These are phyloP conservation scores for Aporrectodea caliginosa DNA, from an alignment of 1,140 invertebrate species.

Conservation along the genomic window DNA sequence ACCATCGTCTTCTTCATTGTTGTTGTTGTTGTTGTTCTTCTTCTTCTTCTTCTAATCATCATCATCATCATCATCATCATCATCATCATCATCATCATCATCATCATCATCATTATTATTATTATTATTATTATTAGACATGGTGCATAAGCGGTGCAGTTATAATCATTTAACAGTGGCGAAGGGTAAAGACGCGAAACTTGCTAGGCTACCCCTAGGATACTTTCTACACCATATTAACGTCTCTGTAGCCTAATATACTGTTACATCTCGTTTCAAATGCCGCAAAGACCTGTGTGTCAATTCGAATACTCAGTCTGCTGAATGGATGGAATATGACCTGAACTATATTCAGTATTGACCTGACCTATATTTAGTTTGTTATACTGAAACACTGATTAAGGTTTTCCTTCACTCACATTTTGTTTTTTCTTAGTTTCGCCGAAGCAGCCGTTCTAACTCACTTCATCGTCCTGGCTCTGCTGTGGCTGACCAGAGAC, in stretches of 20 bases:
- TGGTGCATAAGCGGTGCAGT: too few relatives aligned
- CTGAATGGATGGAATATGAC: neutral
- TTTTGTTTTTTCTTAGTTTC: slow-evolving; percentile 51
- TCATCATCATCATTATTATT: slow-evolving; percentile 24
- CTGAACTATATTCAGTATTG: slow-evolving; percentile 21
- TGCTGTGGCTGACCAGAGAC: slow-evolving; percentile 82
- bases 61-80: slow-evolving; percentile 22
- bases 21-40: slow-evolving; percentile 15
- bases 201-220: too few relatives aligned
- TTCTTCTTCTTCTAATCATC: too few relatives aligned
- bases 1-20: slow-evolving; percentile 20
- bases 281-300: neutral
- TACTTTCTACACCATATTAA: too few relatives aligned
- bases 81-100: slow-evolving; percentile 25
- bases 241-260: too few relatives aligned
- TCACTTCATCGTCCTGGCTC: slow-evolving; percentile 72
- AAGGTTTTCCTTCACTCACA: slow-evolving; percentile 25
- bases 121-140: slow-evolving; percentile 21
- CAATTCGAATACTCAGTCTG: neutral
- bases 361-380: too few relatives aligned
- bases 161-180: too few relatives aligned
- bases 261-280: too few relatives aligned
- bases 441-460: slow-evolving; percentile 72
- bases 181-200: too few relatives aligned
- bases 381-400: slow-evolving; percentile 1